Base-by-base conservation (phyloP, 1,140 invertebrate species). In the Fopius arisanus region DNA sequence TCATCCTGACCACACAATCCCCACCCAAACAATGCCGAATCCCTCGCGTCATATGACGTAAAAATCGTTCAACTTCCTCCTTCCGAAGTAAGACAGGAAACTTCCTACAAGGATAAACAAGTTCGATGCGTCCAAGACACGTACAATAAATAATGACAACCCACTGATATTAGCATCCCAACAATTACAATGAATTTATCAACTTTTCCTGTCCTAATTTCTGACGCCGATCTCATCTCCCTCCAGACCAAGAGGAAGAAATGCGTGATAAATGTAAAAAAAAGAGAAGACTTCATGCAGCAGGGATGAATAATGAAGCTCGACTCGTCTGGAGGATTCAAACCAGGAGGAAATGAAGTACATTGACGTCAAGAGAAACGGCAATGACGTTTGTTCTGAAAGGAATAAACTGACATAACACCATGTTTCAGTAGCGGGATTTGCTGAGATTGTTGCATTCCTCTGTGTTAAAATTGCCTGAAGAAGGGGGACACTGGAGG, bases 331-430 rank as follows among this genome's bases (percentile, higher is more conserved):
- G 43, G 43, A 41, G 69, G 62, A 63, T 26, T 29, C 31, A 28
- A 72, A 6, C 19, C 54, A 59, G 54, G 71, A 66, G 67, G 71
- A 66, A 73, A 73, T 37, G 71, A 31, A 73, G 71, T 67, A 59
- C 65, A 51, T 67, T 73, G 71, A 73, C 71, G 71, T 73, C 71
- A 73, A 40, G n/a, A 51, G 14, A n/a, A 65, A 48, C 43, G 29
- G 48, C 26, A 10, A 59, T 73, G 71, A 73, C 71, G 71, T 67
- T 73, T 59, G 23, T 31, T 37, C 33, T 54, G 63, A 43, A 73
- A 73, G 71, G 71, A 48, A 67, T 67, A 67, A 29, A 66, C 21
- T 43, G 63, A 73, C 65, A 67, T 73, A 73, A 67, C 66, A 51
- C 12, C 65, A 59, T 28, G 65, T 73, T 73, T 21, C 40, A 72